Evolutionary conservation across 2,113 vertebrate genomes (phyloP), one percentile per base, ranked within the genome.

Genomic region (Phocoena sinus): DNA sequence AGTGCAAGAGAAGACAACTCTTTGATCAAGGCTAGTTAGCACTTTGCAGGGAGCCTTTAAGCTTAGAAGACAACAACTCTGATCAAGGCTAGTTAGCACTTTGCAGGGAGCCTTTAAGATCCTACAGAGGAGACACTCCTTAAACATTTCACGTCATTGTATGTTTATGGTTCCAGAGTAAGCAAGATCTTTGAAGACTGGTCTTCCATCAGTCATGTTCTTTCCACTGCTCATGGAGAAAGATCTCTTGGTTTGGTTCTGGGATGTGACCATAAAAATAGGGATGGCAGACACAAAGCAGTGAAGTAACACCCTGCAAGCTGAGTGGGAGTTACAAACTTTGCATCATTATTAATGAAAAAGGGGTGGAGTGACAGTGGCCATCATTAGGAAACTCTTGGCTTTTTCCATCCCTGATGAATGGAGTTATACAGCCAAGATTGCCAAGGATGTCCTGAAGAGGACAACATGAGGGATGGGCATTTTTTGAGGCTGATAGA

Each of bases 281-380:
- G 26, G 28, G 63, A 74, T 23, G 20, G 44, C 25, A 70, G 31
- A 31, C 36, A 26, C 13, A 63, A 41, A 31, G 0, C 17, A 71
- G 23, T 58, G n/a, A 74, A 44, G 41, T 7, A 25, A 70, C 17
- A 26, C 70, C 47, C 17, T 58, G 3, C 6, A 0, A 74, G 65
- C 36, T 62, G 33, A 60, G 25, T 67, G 87, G 31, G 20, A 56
- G 6, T 81, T 68, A 50, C 36, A 25, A 81, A 36, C 36, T 60
- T 60, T 58, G 31, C 73, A 31, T 13, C 25, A 62, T 25, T 25
- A 1, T n/a, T 44, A 3, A n/a, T 11, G 3, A 20, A 31, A 89
- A 60, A 8, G 41, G 25, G 5, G 13, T 50, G 14, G n/a, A 3
- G 14, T 1, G 0, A 28, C 14, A 0, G 1, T 26, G 50, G 14